Base-by-base conservation (phyloP, 2,797 vertebrate species). In the Taenioides sp. region DNA sequence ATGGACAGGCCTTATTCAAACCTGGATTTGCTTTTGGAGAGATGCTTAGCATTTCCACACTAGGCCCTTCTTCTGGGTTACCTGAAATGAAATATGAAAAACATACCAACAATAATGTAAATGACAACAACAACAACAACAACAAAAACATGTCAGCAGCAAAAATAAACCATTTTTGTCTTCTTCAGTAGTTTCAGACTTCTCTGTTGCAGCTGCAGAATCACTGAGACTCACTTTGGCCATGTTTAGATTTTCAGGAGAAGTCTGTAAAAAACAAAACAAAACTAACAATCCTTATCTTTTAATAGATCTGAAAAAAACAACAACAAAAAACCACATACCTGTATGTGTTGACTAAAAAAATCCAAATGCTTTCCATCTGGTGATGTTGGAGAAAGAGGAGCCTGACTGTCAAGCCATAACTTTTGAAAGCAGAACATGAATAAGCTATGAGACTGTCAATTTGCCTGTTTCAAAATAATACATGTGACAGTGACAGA, bases 331-430 rank as follows among this genome's bases (percentile, higher is more conserved):
- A 50, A 17, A 66, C 25, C 0, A 22, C 47, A 0, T 74, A 94
- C 95, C 90, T 92, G 81, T 65, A 90, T 89, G 25, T 95, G 97
- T 17, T 96, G 88, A 65, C 94, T 93, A 90, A 99, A 99, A 84
- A 99, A 99, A 72, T 99, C 98, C 66, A 96, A 92, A 31, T 97
- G 95, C 86, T 96, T 97, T 49, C 90, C 93, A 0, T 88, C 89
- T 1, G 96, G 94, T 34, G 95, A 95, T 18, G 89, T 80, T 43
- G 93, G 92, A 20, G 92, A 92, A 4, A 91, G 73, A 16, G 92
- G 91, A 82, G 82, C 89, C 86, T 94, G 94, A 63, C 94, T 94
- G 61, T 98, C 97, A 2, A 96, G 93, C 97, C 97, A 99, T 71
- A 99, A 81, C 97, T 98, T 74, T 4, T 82, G 77, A 63, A 58